Base-by-base conservation (phyloP, 1,140 invertebrate genomes). In the Sipha flava region DNA sequence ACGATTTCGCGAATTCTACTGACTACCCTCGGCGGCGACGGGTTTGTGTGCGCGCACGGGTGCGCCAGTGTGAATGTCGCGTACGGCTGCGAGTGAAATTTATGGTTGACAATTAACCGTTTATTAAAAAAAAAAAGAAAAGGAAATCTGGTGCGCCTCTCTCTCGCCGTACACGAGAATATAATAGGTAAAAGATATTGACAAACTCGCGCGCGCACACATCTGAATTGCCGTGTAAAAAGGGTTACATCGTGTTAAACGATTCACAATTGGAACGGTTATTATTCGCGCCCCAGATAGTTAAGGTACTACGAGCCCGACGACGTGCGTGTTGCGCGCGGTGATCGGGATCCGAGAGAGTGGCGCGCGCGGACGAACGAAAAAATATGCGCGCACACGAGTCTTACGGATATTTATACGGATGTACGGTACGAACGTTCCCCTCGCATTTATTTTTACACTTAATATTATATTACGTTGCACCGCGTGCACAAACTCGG, bases 101-200 rank as follows among this genome's bases (percentile, higher is more conserved):
- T 77, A 77, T 77, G 73, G 73, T 77, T 77, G 73, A 77, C 73
- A 77, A 77, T 77, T 77, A 77, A 77, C 73, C 73, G 73, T 77
- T 77, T 77, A 77, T 77, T 77, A 77, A 77, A 77, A 72, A 59
- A 59, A 26, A 10, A 34, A 34, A 75, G 23, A 52, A 40, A 54
- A 54, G 23, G 21, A 59, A 57, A 43, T 77, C 73, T 77, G 21
- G 40, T 47, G 66, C 66, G 54, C 37, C 23, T 66, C 62, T 68
- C 64, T 57, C 4, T 40, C 37, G 37, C 37, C 10, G 10, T 14
- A 14, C 26, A 37, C 1, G 73, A 77, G 73, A 77, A 77, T 77
- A 77, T 77, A 77, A 77, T 77, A 52, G 73, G 21, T 12, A 29
- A 40, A 75, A 75, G 47, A 77, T 54, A 75, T 75, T 40, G 72